Base-by-base conservation (phyloP, 2,888 invertebrate species). In the Diarsia dahlii region DNA sequence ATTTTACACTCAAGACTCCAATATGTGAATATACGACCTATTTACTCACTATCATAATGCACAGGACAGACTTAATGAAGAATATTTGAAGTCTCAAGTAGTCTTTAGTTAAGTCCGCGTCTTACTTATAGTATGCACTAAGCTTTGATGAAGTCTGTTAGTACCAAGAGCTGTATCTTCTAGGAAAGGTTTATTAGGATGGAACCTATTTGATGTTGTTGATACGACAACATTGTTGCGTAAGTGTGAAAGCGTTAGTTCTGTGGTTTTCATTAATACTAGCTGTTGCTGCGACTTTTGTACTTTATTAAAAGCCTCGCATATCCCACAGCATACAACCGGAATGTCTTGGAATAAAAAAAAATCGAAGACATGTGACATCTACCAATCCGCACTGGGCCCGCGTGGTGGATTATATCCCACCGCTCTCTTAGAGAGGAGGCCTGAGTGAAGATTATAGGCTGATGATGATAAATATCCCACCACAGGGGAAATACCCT, bases 21-120 rank as follows among this genome's bases (percentile, higher is more conserved):
- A 48, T 74, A 67, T 48, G 39, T 48, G 34, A 66, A 52, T 45
- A 52, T 48, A 80, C 50, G 66, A 76, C 54, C 45, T 18, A 48
- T 64, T 45, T 23, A 66, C 20, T 54, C 20, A 52, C 20, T 18
- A 65, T 60, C 39, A 73, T 73, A 78, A 80, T 80, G 52, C 34
- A 56, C 60, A 80, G 74, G 66, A 79, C 74, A 50, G 67, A 79
- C 66, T 74, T 84, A 81, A 81, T 81, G 62, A 82, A 80, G 34
- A 52, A 50, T 71, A 60, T 79, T 52, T 52, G 73, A 67, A 71
- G 58, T 64, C 68, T 74, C 67, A 68, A 71, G 54, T n/a, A 71
- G 74, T 56, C 10, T 74, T 71, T 48, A 81, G 56, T 77, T 84
- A 74, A 84, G 80, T 74, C 74, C 74, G 34, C 68, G 74, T 74